Conservation (phyloP, 1,140 invertebrate species). For the Atta texana region DNA sequence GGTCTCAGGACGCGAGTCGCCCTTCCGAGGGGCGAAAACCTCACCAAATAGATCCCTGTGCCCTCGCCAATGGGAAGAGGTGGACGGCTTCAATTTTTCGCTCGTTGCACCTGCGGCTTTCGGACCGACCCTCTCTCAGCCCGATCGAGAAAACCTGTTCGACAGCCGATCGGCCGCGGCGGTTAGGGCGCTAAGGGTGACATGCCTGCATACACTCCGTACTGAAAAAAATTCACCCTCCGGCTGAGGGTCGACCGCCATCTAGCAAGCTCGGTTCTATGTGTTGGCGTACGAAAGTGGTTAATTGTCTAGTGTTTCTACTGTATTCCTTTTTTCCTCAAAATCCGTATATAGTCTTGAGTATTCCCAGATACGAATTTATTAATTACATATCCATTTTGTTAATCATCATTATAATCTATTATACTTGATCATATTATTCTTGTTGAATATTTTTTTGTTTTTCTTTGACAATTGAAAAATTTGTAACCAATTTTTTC, state of each 20-base stretch:
- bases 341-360: neutral
- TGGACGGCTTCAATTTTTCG: conserved; percentile 79
- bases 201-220: conserved; percentile 39
- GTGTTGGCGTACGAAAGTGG: conserved; percentile 44
- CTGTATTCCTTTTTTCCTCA: conserved; percentile 20
- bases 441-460: neutral
- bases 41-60: conserved; percentile 68
- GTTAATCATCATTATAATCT: neutral
- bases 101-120: conserved; percentile 80
- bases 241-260: conserved; percentile 32
- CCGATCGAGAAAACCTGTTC: conserved; percentile 68
- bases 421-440: neutral
- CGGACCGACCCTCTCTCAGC: conserved; percentile 9
- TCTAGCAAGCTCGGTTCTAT: conserved; percentile 19
- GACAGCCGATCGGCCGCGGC: conserved; percentile 59
- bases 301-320: conserved; percentile 38
- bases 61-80: neutral
- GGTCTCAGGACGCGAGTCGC: conserved; percentile 53
- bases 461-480: neutral
- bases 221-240: conserved; percentile 52
- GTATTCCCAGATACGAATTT: neutral
- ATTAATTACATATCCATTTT: conserved; percentile 19
- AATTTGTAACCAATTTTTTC: neutral
- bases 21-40: conserved; percentile 62
- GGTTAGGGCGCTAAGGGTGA: conserved; percentile 71